Percentiles rank a stretch among this genome's conserved stretches.
phyloP scores from a whole-genome alignment of 2,888 invertebrate genomes.

The Carterocephalus palaemon region DNA sequence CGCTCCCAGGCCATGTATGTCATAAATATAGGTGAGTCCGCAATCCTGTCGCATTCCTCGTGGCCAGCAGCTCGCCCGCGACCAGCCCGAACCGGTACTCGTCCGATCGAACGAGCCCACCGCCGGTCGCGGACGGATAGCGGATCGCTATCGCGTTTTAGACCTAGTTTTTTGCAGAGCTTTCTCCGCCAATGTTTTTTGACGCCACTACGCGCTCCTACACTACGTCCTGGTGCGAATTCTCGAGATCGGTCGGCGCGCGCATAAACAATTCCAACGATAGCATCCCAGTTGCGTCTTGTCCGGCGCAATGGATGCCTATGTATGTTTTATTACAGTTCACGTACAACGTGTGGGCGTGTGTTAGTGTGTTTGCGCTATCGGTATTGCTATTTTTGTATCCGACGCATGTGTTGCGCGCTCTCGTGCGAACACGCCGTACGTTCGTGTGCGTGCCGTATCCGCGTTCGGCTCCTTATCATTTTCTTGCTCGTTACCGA shows the following conservation, averaged over 20 bases:
- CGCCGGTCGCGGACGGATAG: constrained; percentile 30
- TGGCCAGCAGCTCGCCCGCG: constrained; percentile 57
- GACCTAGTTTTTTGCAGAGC: constrained; percentile 47
- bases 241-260: constrained; percentile 35
- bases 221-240: constrained; percentile 24
- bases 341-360: constrained; percentile 71
- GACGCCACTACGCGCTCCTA: constrained; percentile 28
- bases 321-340: constrained; percentile 76
- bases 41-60: constrained; percentile 50
- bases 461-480: constrained; percentile 71
- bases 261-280: constrained; percentile 55
- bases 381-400: constrained; percentile 71
- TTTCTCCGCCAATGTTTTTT: constrained; percentile 48
- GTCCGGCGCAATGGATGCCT: constrained; percentile 59
- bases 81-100: constrained; percentile 65
- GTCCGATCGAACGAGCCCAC: constrained; percentile 44
- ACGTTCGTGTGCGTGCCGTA: constrained; percentile 53
- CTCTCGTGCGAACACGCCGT: constrained; percentile 37
- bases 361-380: constrained; percentile 77
- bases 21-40: constrained; percentile 78
- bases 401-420: constrained; percentile 42
- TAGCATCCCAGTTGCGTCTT: constrained; percentile 68
- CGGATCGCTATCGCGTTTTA: constrained; percentile 32
- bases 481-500: constrained; percentile 58
- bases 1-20: constrained; percentile 79